Evolutionary conservation across 2,888 invertebrate genomes (phyloP), one percentile per base, ranked within the genome.

Genomic region (Chydorus sphaericus): DNA sequence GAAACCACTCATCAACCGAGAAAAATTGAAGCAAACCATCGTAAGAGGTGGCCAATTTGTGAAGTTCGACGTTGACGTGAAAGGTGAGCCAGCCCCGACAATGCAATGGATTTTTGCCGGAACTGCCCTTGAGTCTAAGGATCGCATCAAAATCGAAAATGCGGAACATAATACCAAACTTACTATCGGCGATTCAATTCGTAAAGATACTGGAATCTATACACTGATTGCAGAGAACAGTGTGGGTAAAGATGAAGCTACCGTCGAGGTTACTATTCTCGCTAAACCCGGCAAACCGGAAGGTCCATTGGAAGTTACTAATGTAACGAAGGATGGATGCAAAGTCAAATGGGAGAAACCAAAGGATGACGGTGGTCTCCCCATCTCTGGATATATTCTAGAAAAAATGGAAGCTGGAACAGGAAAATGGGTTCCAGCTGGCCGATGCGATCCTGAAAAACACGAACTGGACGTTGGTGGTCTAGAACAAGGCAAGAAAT

Each of bases 21-120:
- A 92, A 62, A 92, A 93, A 73, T 77, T 96, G 70, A 83, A 86
- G 59, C 82, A 85, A 1, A 76, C 92, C 0, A 85, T 86, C 66
- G 83, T 96, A 4, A 83, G 93, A 63, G 90, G 91, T 23, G 93
- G 96, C 1, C 85, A 90, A 66, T 75, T 82, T 10, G 84, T 96
- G 64, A 90, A 86, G 65, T 77, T 96, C 64, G 92, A 93, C 67
- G 91, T 97, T 3, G 90, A 93, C 69, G 86, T 93, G 62, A 84
- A 86, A 68, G 98, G 97, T 67, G 97, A 98, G 74, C 98, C 98
- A 52, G 85, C 91, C 66, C 97, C 98, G 71, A 83, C 81, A 61
- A 80, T 86, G 63, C 83, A 81, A 6, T 92, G 91, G 91, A 79
- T 76, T 60, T 80, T 84, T 63, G 78, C 75, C 49, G 77, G 75